Evolutionary conservation across 1,140 invertebrate species (phyloP), one percentile per base, ranked within the genome.

Genomic region (Monomorium pharaonis): DNA sequence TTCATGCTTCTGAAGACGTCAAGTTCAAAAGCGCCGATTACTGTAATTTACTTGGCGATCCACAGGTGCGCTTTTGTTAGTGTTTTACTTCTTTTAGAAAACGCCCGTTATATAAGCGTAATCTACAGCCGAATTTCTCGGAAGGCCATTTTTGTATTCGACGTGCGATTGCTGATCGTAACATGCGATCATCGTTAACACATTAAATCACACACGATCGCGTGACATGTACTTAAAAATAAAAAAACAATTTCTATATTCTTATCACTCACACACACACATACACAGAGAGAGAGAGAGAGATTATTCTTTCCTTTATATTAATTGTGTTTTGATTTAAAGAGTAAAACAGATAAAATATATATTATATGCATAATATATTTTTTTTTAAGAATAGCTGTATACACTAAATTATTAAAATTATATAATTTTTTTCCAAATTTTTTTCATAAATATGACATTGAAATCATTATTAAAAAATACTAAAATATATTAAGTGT

Each of bases 41-140:
- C 56, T 70, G 42, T 86, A 86, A 87, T 87, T 86, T 87, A 44
- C 78, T 56, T 18, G 24, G 12, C 37, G n/a, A 30, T 62, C 27
- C 27, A 70, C 84, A 87, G 84, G 62, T 80, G 86, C 51, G 65
- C 72, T 56, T 80, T 44, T 77, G 37, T 69, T 67, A 33, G 47
- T n/a, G 47, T 6, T 42, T 63, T 47, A 24, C 5, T 5, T 62
- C 65, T 54, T 84, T 37, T 16, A 67, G 37, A 58, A 67, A 47
- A 27, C 3, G 49, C 12, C 33, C 30, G 54, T 54, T n/a, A n/a
- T 56, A 56, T 3, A 12, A 3, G 33, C n/a, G 12, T 70, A 81
- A 56, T 44, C 21, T 18, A 3, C 47, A 54, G 33, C 77, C 77
- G 24, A 72, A 81, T 56, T 81, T 72, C 78, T 70, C 24, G 33